Base-by-base conservation (phyloP, 2,113 vertebrate species). In the Mesitornis unicolor region DNA sequence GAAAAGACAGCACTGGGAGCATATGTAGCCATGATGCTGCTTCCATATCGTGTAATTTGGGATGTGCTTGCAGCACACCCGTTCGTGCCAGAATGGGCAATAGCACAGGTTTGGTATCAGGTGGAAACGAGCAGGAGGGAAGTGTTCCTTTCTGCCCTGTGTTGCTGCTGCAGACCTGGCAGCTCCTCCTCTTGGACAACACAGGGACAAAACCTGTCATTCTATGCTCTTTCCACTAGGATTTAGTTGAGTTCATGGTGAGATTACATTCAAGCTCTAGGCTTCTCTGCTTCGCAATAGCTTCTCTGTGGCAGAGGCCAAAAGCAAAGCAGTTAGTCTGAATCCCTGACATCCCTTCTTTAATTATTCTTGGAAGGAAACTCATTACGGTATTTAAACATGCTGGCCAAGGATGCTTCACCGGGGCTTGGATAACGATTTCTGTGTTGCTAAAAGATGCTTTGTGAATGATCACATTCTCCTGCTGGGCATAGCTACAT, bases 141-240 rank as follows among this genome's bases (percentile, higher is more conserved):
- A 80, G 16, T 0, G 0, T 51, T 81, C 20, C 13, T 77, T 81
- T 40, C 50, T 45, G 10, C 33, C 14, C 24, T 42, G 5, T 36
- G 38, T 19, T 51, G 25, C 22, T 92, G 54, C 54, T 56, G 22
- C 19, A 7, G 33, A n/a, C 20, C 17, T 56, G 17, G 26, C 26
- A 87, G 51, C 21, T 68, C 2, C 0, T 42, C 31, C 24, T 75
- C 18, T 56, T 28, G 43, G 29, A 42, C 21, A 63, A 24, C 14
- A 50, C 18, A 22, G 29, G 15, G 19, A 74, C 14, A 53, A 83
- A 63, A 40, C 19, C 9, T 56, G 22, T 33, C 17, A n/a, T n/a
- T 31, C 35, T 45, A 14, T 36, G 12, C 38, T 84, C 7, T 43
- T n/a, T 6, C 73, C 16, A 26, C 5, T 20, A n/a, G 22, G 24